A percentile compares a stretch with the other conserved stretches of the same genome.
phyloP scores from a whole-genome alignment of 2,113 vertebrate species.

The Psittacula cyanocephala region DNA sequence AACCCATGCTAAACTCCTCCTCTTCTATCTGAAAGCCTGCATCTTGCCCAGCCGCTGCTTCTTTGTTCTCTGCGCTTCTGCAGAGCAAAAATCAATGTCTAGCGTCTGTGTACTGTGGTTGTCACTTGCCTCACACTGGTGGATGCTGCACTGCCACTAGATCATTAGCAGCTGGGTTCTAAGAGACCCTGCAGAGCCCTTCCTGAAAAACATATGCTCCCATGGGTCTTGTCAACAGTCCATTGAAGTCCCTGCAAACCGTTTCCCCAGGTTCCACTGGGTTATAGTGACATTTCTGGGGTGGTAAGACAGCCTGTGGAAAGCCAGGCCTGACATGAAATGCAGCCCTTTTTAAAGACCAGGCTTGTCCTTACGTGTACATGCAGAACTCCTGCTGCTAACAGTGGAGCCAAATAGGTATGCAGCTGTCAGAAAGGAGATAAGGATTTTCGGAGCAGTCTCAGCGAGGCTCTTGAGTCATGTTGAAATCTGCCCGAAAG shows the following conservation, averaged over 20 bases:
- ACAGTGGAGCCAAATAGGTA: neutral
- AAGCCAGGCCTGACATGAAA: neutral
- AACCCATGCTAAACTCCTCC: neutral
- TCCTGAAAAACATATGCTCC: neutral
- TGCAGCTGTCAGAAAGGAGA: neutral
- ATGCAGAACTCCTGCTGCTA: neutral
- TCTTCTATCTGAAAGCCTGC: neutral
- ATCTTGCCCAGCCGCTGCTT: neutral
- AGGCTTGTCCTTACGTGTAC: neutral
- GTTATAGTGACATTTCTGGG: neutral
- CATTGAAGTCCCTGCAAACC: neutral
- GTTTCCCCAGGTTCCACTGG: neutral
- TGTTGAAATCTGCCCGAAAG: conserved; percentile 8
- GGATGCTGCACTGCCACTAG: neutral
- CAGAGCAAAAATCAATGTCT: neutral
- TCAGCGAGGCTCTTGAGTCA: neutral
- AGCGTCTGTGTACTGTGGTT: neutral
- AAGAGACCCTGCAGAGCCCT: neutral
- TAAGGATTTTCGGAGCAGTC: neutral
- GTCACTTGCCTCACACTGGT: neutral
- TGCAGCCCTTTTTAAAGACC: neutral
- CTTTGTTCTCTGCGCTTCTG: neutral
- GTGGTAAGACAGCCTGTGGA: neutral
- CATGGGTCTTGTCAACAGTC: neutral
- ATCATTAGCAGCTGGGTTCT: neutral